phyloP scores from a whole-genome alignment of 2,113 vertebrate genomes.

The Nycticebus coucang region DNA sequence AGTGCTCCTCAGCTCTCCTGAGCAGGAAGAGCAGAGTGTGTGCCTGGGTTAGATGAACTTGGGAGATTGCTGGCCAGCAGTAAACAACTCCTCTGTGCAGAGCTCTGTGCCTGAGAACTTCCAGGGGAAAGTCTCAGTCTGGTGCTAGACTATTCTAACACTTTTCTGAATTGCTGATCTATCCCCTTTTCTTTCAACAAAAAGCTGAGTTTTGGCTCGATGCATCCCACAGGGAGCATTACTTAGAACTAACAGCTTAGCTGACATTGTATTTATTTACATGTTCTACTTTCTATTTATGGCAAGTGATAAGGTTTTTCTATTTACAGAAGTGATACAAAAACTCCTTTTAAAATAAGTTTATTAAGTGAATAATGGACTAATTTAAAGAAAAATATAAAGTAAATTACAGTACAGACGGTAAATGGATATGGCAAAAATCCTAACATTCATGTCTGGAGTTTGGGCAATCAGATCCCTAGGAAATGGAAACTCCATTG shows the following conservation, averaged over 20 bases:
- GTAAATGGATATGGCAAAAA: not conserved
- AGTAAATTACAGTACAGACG: constrained; percentile 18
- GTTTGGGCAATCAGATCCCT: not conserved
- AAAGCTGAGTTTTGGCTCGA: not conserved
- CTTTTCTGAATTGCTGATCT: not conserved
- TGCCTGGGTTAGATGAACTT: not conserved
- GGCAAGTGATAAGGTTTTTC: constrained; percentile 23
- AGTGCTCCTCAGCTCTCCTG: not conserved
- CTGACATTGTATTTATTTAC: constrained; percentile 28
- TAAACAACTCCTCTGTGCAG: not conserved
- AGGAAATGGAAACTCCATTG: not conserved
- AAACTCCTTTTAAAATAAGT: constrained; percentile 47
- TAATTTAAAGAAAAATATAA: constrained; percentile 41
- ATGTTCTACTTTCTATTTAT: constrained; percentile 11
- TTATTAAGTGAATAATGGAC: constrained; percentile 59
- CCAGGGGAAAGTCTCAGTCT: no score
- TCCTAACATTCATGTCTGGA: not conserved
- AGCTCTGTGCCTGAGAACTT: not conserved
- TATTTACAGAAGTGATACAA: constrained; percentile 51
- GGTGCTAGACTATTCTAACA: not conserved
- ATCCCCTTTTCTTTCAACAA: not conserved
- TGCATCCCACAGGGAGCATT: not conserved
- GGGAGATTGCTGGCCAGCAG: accelerated
- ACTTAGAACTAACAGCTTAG: not conserved
- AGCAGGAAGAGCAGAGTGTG: not conserved